phyloP scores from a whole-genome alignment of 2,888 invertebrate species.

The Meloe dianella region DNA sequence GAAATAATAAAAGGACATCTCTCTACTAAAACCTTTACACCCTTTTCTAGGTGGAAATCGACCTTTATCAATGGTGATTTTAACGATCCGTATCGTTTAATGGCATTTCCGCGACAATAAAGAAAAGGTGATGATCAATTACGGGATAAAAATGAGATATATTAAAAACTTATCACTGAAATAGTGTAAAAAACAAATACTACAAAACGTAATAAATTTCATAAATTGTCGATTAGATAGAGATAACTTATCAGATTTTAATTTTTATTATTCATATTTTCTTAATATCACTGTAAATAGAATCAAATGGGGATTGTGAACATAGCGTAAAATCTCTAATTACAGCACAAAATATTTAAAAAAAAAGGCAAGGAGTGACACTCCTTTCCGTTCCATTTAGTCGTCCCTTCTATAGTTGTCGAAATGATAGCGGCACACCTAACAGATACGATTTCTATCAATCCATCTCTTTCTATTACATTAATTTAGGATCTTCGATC shows the following conservation, averaged over 20 bases:
- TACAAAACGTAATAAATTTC: background rate
- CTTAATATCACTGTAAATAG: too few species aligned
- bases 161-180: background rate
- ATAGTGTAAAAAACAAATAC: background rate
- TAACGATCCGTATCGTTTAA: slow-evolving; percentile 52
- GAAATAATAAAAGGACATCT: slow-evolving; percentile 25
- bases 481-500: background rate
- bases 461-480: background rate
- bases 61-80: slow-evolving; percentile 49
- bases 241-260: too few species aligned
- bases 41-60: slow-evolving; percentile 30
- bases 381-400: slow-evolving; percentile 1
- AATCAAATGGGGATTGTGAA: too few species aligned
- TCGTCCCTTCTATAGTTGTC: background rate
- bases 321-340: background rate
- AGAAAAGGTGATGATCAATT: slow-evolving; percentile 50
- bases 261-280: too few species aligned
- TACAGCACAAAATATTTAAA: background rate
- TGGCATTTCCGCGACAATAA: slow-evolving; percentile 46
- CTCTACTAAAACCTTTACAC: slow-evolving; percentile 26
- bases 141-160: background rate
- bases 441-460: background rate
- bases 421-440: slow-evolving; percentile 5
- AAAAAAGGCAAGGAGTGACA: background rate
- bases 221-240: background rate